Evolutionary conservation across 2,797 vertebrate genomes (phyloP), one percentile per base, ranked within the genome.

Genomic region (Enteromius mattozi): DNA sequence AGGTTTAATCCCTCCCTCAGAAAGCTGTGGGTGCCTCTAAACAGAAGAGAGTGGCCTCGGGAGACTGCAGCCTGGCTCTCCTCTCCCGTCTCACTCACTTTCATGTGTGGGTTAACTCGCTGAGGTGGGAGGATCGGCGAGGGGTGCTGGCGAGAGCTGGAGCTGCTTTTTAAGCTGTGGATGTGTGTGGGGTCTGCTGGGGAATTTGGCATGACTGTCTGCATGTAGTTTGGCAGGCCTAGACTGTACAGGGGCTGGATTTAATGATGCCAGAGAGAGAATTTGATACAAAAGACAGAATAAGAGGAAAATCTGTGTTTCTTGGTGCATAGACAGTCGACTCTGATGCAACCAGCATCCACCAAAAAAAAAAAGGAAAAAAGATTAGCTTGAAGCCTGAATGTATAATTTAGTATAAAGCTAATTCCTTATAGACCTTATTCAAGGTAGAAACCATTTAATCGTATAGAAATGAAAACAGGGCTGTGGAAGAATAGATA

Each of bases 101-200:
- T 81, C 72, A 81, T 85, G 78, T 81, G 84, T 66, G 61, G 47
- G 78, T 81, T 54, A 76, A 81, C 84, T 81, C 61, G 17, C 84
- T 76, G 59, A 63, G 83, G 77, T 85, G 78, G 76, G 70, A 76
- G 70, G 56, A 85, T 45, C 37, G 78, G 78, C 45, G 61, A 51
- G 77, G 76, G 83, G 49, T 71, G 72, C 49, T 76, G 79, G 79
- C 71, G n/a, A 76, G 69, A 42, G 19, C 30, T 30, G 47, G 66
- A 65, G 61, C 76, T 79, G 42, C 80, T 74, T 83, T 86, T 65
- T 65, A 84, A 61, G 82, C 40, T 1, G 59, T 75, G 72, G 69
- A 71, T 86, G 84, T 84, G 69, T 78, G 80, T 86, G 85, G 70
- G 83, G 61, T 86, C 78, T 84, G 81, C 74, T 82, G 45, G 81